phyloP scores from a whole-genome alignment of 2,888 invertebrate species.

The Zonitis immaculata region DNA sequence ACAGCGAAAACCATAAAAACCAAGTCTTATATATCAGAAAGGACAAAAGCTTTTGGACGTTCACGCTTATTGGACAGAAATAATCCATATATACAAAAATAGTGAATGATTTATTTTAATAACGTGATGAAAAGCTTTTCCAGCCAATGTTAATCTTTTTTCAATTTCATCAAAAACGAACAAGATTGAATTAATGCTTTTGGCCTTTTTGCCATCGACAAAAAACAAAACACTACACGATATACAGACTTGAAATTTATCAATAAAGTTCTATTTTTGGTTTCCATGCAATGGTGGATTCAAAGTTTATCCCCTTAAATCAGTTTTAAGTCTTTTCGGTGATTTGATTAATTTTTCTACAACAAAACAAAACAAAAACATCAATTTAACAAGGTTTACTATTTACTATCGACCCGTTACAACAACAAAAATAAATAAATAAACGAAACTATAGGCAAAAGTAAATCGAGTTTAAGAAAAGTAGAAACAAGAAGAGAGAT shows the following conservation, averaged over 20 bases:
- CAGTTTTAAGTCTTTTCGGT: neutral
- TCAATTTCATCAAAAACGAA: no score
- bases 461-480: slow-evolving; percentile 3
- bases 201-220: neutral
- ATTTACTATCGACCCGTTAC: neutral
- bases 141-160: no score
- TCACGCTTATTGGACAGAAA: neutral
- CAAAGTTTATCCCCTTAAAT: neutral
- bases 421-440: slow-evolving; percentile 7
- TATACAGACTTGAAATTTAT: neutral
- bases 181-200: no score
- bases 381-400: slow-evolving; percentile 1
- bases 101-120: neutral
- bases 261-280: neutral
- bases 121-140: no score
- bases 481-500: slow-evolving; percentile 6
- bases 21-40: neutral
- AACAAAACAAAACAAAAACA: slow-evolving; percentile 1
- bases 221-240: no score
- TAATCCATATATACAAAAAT: no score
- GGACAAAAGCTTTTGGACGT: neutral
- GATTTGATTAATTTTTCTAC: slow-evolving; percentile 3
- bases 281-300: neutral
- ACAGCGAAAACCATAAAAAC: neutral
- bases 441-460: neutral